Conservation (phyloP, 2,888 invertebrate genomes). For the Drosophila mercatorum region DNA sequence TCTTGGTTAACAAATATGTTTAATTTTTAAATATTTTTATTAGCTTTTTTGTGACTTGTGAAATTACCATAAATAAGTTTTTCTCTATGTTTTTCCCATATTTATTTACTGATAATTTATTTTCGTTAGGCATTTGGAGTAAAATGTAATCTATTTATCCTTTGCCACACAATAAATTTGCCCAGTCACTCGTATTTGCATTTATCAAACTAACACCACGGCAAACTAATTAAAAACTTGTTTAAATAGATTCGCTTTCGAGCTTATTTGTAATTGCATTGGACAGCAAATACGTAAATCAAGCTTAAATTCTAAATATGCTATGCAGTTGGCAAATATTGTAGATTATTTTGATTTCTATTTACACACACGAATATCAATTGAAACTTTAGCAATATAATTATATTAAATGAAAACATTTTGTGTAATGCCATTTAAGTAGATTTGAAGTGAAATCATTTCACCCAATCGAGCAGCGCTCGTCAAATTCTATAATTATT, state of each 20-base stretch:
- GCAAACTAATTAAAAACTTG: slow-evolving; percentile 33
- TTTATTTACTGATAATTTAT: not conserved
- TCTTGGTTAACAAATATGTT: too few relatives aligned
- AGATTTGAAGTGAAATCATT: not conserved
- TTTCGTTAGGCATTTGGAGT: not conserved
- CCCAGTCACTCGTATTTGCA: slow-evolving; percentile 10
- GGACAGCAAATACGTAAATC: slow-evolving; percentile 44
- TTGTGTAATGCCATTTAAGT: not conserved
- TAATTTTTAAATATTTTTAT: too few relatives aligned
- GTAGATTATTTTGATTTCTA: not conserved
- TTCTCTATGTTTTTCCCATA: too few relatives aligned
- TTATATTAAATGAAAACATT: slow-evolving; percentile 12
- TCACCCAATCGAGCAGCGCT: not conserved
- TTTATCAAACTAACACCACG: slow-evolving; percentile 40
- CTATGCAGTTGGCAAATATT: not conserved
- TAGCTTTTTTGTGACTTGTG: not conserved
- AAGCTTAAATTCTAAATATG: slow-evolving; percentile 12
- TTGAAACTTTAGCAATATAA: not conserved
- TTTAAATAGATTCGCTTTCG: slow-evolving; percentile 25
- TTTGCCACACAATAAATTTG: not conserved
- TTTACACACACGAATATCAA: not conserved
- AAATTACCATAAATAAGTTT: too few relatives aligned
- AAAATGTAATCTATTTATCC: not conserved
- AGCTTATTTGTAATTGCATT: slow-evolving; percentile 22
- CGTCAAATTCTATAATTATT: slow-evolving; percentile 1